A percentile compares a stretch with the other conserved stretches of the same genome.
Conservation (phyloP, 2,113 vertebrate genomes). For the Sander lucioperca region DNA sequence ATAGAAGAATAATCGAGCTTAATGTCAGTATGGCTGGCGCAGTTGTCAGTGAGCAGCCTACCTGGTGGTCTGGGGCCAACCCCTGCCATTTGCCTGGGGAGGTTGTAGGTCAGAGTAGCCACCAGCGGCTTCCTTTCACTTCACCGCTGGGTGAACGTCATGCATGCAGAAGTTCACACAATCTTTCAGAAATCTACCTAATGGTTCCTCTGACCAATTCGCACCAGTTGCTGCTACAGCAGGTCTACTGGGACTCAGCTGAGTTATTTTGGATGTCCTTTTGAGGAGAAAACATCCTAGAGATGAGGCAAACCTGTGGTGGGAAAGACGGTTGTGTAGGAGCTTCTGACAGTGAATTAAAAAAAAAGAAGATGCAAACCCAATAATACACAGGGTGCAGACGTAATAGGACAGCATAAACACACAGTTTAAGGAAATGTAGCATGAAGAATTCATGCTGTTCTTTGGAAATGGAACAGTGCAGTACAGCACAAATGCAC, state of each 20-base stretch:
- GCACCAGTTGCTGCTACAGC: background rate
- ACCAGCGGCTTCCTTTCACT: background rate
- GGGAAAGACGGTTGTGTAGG: background rate
- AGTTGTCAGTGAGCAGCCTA: too few relatives aligned
- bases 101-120: background rate
- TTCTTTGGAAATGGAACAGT: background rate
- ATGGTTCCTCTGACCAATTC: background rate
- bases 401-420: background rate
- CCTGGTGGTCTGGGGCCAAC: background rate
- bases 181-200: background rate
- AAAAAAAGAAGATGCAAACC: background rate
- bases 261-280: background rate
- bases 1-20: background rate
- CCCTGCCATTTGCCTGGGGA: background rate
- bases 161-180: background rate
- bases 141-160: background rate
- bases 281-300: background rate
- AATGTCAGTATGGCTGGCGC: background rate
- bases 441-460: background rate
- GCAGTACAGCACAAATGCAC: background rate
- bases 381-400: background rate
- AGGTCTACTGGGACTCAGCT: slow-evolving; percentile 1
- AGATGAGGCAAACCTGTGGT: background rate
- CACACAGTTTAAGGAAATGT: background rate
- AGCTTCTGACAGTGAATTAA: background rate